These are phyloP conservation scores for Edolisoma coerulescens DNA, from an alignment of 2,113 vertebrate species.

Conservation along the genomic window DNA sequence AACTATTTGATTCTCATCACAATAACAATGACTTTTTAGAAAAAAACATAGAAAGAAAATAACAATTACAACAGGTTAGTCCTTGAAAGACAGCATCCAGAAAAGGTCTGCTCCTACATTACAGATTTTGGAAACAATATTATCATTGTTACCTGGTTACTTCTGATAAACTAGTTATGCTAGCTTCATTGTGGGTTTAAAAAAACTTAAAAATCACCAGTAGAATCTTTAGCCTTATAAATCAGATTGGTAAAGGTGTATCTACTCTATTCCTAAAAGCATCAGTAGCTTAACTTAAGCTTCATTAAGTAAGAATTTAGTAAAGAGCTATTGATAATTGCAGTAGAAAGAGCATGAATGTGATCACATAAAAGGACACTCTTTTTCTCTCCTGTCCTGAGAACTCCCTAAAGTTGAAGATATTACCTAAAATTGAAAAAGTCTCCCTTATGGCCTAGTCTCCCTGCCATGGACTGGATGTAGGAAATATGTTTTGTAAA, in stretches of 20 bases:
- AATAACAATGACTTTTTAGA: neutral
- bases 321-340: neutral
- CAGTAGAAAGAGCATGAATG: neutral
- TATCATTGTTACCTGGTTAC: neutral
- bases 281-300: neutral
- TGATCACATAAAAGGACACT: neutral
- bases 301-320: neutral
- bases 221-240: neutral
- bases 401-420: neutral
- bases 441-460: neutral
- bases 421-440: neutral
- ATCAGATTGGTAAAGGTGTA: neutral
- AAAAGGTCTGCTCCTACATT: neutral
- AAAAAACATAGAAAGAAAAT: neutral
- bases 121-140: neutral
- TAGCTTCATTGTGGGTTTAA: neutral
- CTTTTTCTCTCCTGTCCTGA: neutral
- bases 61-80: neutral
- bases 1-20: neutral
- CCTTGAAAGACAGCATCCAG: neutral
- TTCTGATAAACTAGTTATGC: neutral
- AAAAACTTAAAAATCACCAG: neutral
- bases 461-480: neutral
- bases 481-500: neutral
- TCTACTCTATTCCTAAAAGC: neutral